Evolutionary conservation across 2,797 vertebrate species (phyloP).

Genomic region (Rhabdophis nuchalis): DNA sequence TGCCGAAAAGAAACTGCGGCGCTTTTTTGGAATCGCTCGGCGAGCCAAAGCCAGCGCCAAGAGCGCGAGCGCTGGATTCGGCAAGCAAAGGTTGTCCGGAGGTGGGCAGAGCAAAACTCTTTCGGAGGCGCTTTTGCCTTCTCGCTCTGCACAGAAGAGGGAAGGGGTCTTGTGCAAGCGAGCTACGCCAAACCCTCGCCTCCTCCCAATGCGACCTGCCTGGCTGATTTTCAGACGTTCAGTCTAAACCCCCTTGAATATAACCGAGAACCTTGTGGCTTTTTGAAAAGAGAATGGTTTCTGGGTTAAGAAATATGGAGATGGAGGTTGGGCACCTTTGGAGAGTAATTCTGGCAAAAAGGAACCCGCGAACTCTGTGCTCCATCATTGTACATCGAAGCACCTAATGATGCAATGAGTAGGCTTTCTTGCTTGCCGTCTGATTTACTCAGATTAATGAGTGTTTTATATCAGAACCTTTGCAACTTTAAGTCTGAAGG

Average conservation of each 20-base stretch:
- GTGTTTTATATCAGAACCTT: background rate
- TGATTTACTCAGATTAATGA: background rate
- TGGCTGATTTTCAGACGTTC: background rate
- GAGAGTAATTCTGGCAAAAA: background rate
- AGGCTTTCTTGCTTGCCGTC: background rate
- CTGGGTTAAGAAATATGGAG: background rate
- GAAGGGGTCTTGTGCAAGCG: too few species aligned
- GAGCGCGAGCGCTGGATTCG: background rate
- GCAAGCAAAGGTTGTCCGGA: background rate
- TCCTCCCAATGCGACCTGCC: background rate
- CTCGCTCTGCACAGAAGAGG: background rate
- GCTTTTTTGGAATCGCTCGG: background rate
- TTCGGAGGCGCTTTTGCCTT: background rate
- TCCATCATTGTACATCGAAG: background rate
- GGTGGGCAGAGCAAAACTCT: background rate
- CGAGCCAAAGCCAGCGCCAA: fast-evolving
- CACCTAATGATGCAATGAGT: background rate
- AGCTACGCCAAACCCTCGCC: too few species aligned
- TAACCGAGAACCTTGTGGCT: background rate
- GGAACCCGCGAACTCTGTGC: background rate
- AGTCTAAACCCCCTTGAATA: background rate
- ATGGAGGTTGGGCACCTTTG: background rate
- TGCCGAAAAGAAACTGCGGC: background rate
- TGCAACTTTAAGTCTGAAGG: too few species aligned
- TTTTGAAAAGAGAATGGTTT: background rate